Conservation (phyloP, 1,140 invertebrate species). For the Nasonia longicornis region DNA sequence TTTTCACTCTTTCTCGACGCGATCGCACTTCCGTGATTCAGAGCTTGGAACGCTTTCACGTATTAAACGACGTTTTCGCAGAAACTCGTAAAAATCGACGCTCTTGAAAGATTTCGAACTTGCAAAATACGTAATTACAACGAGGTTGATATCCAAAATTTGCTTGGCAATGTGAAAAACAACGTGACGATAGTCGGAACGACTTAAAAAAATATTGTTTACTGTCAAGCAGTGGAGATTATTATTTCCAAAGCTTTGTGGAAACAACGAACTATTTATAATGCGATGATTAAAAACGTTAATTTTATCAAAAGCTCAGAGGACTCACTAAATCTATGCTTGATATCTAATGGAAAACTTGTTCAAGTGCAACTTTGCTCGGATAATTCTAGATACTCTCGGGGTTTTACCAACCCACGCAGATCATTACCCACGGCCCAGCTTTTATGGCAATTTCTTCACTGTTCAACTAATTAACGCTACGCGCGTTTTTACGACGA, state of each 20-base stretch:
- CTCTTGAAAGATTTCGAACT: not conserved
- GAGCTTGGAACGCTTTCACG: too few relatives aligned
- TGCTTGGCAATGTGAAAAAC: not conserved
- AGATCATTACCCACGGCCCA: not conserved
- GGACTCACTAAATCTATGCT: too few relatives aligned
- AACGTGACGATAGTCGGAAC: not conserved
- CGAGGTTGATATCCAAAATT: not conserved
- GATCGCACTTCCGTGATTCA: not conserved
- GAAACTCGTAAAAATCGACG: constrained; percentile 19
- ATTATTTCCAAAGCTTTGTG: too few relatives aligned
- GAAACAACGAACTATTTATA: not conserved
- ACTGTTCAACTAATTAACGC: not conserved
- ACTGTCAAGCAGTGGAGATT: not conserved
- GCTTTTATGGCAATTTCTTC: constrained; percentile 2
- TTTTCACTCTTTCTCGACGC: not conserved
- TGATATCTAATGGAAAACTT: too few relatives aligned
- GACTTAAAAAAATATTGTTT: not conserved
- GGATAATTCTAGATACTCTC: not conserved
- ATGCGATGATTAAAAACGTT: not conserved
- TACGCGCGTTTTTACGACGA: not conserved
- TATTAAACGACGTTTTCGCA: not conserved
- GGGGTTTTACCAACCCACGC: not conserved
- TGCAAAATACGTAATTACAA: not conserved
- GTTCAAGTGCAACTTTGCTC: not conserved
- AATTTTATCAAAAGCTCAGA: too few relatives aligned